These are phyloP conservation scores for Anthoscopus minutus DNA, from an alignment of 2,113 vertebrate species.

Conservation along the genomic window DNA sequence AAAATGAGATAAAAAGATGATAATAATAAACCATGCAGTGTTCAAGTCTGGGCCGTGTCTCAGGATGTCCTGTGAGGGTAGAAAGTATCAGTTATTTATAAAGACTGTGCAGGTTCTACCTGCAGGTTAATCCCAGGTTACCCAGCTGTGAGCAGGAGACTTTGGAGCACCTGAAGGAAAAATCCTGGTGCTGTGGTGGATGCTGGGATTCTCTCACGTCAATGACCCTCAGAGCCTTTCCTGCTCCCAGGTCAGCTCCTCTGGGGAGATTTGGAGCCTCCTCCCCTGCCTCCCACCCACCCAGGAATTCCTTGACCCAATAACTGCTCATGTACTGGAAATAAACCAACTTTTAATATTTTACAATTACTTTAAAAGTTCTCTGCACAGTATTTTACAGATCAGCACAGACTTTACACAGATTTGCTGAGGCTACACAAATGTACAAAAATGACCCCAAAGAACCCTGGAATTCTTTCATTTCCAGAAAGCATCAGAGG, in stretches of 20 bases:
- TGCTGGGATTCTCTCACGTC: accelerated
- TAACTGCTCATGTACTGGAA: neutral
- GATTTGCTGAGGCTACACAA: neutral
- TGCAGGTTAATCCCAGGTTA: neutral
- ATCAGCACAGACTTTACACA: neutral
- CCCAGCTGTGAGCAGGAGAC: neutral
- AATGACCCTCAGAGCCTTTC: neutral
- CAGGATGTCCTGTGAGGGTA: neutral
- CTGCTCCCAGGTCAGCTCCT: neutral
- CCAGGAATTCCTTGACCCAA: neutral
- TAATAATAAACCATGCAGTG: neutral
- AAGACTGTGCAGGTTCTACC: neutral
- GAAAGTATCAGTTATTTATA: neutral
- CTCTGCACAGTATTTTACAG: slow-evolving; percentile 38
- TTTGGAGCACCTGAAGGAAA: neutral
- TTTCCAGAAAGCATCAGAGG: neutral
- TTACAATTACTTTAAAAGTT: slow-evolving; percentile 24
- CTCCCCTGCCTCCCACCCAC: neutral
- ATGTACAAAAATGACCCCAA: neutral
- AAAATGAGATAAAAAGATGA: neutral
- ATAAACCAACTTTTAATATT: slow-evolving; percentile 57
- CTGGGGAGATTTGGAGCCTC: accelerated
- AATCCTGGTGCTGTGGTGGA: accelerated
- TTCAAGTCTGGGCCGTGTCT: neutral
- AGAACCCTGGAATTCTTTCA: neutral